phyloP scores from a whole-genome alignment of 1,140 invertebrate species.

The Drosophila equinoxialis region DNA sequence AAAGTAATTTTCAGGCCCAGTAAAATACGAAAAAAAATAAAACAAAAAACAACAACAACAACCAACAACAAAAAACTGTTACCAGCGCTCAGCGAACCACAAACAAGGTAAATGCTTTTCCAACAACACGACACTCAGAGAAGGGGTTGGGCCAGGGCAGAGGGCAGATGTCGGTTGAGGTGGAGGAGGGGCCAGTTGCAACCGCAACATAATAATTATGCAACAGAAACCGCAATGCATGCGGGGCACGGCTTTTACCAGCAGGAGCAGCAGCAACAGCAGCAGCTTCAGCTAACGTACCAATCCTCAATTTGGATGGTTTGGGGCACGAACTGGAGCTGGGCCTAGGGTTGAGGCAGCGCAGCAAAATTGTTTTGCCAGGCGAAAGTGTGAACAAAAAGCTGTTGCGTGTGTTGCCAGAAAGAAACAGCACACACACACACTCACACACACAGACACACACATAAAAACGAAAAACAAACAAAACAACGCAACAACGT shows the following conservation, averaged over 20 bases:
- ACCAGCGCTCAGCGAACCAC: slow-evolving; percentile 65
- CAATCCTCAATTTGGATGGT: slow-evolving; percentile 8
- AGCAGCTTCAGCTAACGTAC: neutral
- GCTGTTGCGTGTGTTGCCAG: slow-evolving; percentile 74
- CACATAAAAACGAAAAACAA: slow-evolving; percentile 55
- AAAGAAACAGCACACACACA: slow-evolving; percentile 36
- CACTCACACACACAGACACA: slow-evolving; percentile 24
- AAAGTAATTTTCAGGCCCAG: slow-evolving; percentile 70
- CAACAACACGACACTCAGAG: slow-evolving; percentile 59
- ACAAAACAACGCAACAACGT: slow-evolving; percentile 69
- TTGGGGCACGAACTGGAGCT: neutral
- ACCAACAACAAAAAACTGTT: slow-evolving; percentile 60
- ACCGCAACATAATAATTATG: slow-evolving; percentile 81
- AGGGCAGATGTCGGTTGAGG: slow-evolving; percentile 8
- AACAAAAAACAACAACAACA: neutral
- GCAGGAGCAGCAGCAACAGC: no score
- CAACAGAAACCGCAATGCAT: slow-evolving; percentile 80
- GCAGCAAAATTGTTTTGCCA: slow-evolving; percentile 74
- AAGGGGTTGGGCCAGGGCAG: slow-evolving; percentile 1
- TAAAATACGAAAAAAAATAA: neutral
- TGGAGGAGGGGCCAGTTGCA: slow-evolving; percentile 26
- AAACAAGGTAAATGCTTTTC: slow-evolving; percentile 79
- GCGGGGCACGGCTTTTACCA: slow-evolving; percentile 50
- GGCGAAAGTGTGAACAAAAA: slow-evolving; percentile 80
- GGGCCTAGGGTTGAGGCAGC: slow-evolving; percentile 31